Conservation (phyloP, 2,797 vertebrate genomes). For the Babyrousa celebensis region DNA sequence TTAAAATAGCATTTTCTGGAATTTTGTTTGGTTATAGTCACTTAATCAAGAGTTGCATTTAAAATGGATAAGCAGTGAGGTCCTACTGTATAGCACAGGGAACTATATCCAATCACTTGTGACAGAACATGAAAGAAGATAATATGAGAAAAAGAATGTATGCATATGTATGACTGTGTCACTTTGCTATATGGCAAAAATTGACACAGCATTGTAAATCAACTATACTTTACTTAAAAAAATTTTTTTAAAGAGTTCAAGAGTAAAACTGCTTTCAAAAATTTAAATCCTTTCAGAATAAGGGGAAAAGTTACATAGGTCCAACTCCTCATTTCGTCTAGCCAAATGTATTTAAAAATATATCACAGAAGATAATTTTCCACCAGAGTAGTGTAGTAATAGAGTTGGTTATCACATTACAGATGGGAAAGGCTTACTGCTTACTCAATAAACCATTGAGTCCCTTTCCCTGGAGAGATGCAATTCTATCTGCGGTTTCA, state of each 20-base stretch:
- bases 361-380: conserved; percentile 70
- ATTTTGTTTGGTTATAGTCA: conserved; percentile 32
- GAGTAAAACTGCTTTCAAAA: conserved; percentile 63
- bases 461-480: conserved; percentile 57
- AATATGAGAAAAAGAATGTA: no score
- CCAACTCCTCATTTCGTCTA: conserved; percentile 43
- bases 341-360: conserved; percentile 37
- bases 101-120: no score
- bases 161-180: no score
- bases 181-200: no score
- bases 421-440: conserved; percentile 70
- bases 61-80: no score
- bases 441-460: conserved; percentile 10
- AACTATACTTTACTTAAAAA: no score
- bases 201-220: no score
- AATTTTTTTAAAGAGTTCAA: not conserved
- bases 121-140: no score
- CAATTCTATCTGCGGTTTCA: conserved; percentile 75
- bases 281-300: conserved; percentile 63
- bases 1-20: conserved; percentile 62
- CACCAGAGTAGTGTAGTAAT: conserved; percentile 19
- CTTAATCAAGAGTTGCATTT: conserved; percentile 45
- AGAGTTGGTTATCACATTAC: conserved; percentile 70
- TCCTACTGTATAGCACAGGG: no score
- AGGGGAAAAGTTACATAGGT: conserved; percentile 46